These are phyloP conservation scores for Psittacula derbiana DNA, from an alignment of 2,797 vertebrate species.

Conservation along the genomic window DNA sequence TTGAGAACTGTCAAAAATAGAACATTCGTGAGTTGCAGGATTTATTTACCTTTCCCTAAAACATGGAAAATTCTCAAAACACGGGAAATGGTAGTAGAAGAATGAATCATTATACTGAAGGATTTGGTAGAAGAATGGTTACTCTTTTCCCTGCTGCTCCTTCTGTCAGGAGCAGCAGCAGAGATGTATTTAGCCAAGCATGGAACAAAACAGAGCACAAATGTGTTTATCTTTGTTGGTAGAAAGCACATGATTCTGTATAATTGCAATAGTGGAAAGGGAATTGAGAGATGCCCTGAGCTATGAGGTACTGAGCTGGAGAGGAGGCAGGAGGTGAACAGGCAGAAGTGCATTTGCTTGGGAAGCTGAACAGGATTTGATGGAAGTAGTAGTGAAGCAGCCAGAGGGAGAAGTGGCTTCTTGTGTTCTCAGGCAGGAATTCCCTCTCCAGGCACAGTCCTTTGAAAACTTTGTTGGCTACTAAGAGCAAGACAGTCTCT, in stretches of 20 bases:
- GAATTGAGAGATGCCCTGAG: not conserved
- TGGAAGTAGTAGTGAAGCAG: not conserved
- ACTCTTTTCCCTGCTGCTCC: not conserved
- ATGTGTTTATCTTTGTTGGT: constrained; percentile 19
- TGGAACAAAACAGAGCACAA: not conserved
- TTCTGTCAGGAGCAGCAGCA: not conserved
- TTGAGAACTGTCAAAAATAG: constrained; percentile 61
- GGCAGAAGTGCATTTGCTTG: not conserved
- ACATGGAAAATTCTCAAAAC: not conserved
- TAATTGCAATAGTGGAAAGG: not conserved
- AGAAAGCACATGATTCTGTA: constrained; percentile 14
- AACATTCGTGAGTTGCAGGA: constrained; percentile 20
- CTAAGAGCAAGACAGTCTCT: not conserved
- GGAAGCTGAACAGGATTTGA: not conserved
- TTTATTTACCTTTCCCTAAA: constrained; percentile 58
- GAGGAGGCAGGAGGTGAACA: not conserved
- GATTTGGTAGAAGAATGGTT: not conserved
- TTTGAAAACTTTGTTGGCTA: not conserved
- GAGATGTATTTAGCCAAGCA: not conserved
- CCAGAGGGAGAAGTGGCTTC: not conserved
- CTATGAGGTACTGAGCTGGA: not conserved
- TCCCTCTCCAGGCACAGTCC: not conserved
- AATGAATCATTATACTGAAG: not conserved
- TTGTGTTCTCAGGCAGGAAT: not conserved
- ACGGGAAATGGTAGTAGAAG: not conserved